Evolutionary conservation across 2,888 invertebrate genomes (phyloP), one percentile per base, ranked within the genome.

Genomic region (Rugalucina vietnamica): DNA sequence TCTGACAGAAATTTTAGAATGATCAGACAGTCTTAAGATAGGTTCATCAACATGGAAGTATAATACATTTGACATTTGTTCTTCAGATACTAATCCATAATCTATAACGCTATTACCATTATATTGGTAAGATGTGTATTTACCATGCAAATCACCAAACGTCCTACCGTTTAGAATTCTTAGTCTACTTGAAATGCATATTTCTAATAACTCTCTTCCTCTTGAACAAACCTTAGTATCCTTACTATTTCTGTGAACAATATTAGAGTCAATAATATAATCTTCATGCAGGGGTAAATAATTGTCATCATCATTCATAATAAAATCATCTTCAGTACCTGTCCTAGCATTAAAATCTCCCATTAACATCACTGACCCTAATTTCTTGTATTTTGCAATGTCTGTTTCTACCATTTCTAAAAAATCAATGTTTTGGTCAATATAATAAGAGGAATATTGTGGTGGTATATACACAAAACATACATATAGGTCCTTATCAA

Each of bases 391-490:
- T 14, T 21, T 1, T 8, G 27, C 12, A 29, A 73, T 73, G 21
- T 73, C 73, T 2, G 21, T 50, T 29, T 49, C 49, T 12, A 73
- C 10, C 18, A 49, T 18, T 12, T 73, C 73, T 29, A 73, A n/a
- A 32, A 49, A 10, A 29, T 73, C 73, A 50, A 27, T 49, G 21
- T 73, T 29, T 50, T 32, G 73, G 29, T 49, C 49, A 27, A 57
- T 27, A 27, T 50, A 57, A 57, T 24, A 57, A 4, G 57, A 57
- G 1, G 57, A 57, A 57, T 43, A 73, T 29, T 49, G 32, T 10
- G 73, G 73, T n/a, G 73, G 49, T 8, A 50, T 29, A n/a, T n/a
- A n/a, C n/a, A n/a, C n/a, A 50, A 50, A 73, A 29, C 50, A 49
- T 29, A 74, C 1, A 74, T 34, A 50, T 1, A 74, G 2, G 57